These are phyloP conservation scores for Coracias cyanogaster DNA, from an alignment of 2,797 vertebrate genomes.

Conservation along the genomic window DNA sequence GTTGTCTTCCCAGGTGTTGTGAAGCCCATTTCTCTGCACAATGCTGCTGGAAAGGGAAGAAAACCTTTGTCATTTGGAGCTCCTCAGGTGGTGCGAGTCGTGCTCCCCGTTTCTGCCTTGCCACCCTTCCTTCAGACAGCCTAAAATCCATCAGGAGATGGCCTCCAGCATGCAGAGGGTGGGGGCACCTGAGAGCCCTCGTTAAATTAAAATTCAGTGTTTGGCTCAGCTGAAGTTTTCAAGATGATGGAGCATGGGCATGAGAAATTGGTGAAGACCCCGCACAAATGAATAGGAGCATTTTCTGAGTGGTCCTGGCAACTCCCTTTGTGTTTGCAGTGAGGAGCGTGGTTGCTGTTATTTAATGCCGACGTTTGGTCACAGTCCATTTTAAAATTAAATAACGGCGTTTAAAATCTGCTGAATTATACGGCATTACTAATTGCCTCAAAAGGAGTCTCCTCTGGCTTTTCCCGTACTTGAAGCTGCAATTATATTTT, in stretches of 20 bases:
- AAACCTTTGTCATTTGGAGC: background rate
- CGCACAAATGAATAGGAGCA: background rate
- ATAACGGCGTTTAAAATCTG: background rate
- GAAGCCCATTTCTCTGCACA: background rate
- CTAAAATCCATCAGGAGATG: background rate
- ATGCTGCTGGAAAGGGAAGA: background rate
- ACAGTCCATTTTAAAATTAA: background rate
- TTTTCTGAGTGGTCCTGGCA: background rate
- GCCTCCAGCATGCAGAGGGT: background rate
- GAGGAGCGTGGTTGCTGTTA: background rate
- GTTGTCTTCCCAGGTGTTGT: rapidly evolving
- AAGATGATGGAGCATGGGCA: no score
- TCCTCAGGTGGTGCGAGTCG: background rate
- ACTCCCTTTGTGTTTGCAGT: background rate
- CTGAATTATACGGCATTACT: background rate
- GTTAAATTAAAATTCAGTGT: rapidly evolving
- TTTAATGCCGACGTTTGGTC: background rate
- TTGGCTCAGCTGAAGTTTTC: background rate
- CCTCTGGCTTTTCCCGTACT: background rate
- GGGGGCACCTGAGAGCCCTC: background rate
- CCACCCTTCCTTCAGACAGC: background rate
- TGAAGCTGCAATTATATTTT: background rate
- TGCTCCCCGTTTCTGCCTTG: background rate
- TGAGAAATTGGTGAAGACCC: background rate
- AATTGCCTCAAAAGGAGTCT: background rate